Percentiles rank a stretch among this genome's conserved stretches.
Conservation (phyloP, 2,113 vertebrate genomes). For the Saimiri boliviensis region DNA sequence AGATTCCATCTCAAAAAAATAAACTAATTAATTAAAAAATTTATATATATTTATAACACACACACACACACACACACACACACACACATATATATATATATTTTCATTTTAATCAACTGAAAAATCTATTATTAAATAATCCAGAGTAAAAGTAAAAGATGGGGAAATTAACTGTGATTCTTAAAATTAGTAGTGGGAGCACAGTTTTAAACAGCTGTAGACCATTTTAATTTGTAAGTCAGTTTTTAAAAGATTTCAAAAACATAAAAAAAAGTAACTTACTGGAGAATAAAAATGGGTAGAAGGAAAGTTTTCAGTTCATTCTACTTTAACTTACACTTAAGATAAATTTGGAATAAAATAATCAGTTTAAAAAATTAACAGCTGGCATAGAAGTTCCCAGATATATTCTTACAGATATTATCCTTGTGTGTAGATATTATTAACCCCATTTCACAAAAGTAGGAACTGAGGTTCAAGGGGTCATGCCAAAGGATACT, state of each 20-base stretch:
- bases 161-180: not conserved
- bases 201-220: slow-evolving; percentile 16
- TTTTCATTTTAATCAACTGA: not conserved
- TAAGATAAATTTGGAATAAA: not conserved
- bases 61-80: too few species aligned
- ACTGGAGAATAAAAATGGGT: not conserved
- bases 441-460: not conserved
- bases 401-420: not conserved
- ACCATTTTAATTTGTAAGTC: slow-evolving; percentile 19
- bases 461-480: not conserved
- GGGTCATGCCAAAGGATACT: not conserved
- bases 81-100: not conserved
- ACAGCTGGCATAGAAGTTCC: not conserved
- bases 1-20: too few species aligned
- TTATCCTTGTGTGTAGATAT: not conserved
- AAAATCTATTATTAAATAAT: slow-evolving; percentile 23
- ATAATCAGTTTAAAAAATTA: not conserved
- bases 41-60: too few species aligned
- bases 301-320: not conserved
- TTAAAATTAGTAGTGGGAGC: not conserved
- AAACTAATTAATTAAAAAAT: too few species aligned
- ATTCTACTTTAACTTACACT: not conserved
- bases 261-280: not conserved
- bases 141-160: not conserved
- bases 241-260: slow-evolving; percentile 17